Base-by-base conservation (phyloP, 2,113 vertebrate species). In the Antigone vipio region DNA sequence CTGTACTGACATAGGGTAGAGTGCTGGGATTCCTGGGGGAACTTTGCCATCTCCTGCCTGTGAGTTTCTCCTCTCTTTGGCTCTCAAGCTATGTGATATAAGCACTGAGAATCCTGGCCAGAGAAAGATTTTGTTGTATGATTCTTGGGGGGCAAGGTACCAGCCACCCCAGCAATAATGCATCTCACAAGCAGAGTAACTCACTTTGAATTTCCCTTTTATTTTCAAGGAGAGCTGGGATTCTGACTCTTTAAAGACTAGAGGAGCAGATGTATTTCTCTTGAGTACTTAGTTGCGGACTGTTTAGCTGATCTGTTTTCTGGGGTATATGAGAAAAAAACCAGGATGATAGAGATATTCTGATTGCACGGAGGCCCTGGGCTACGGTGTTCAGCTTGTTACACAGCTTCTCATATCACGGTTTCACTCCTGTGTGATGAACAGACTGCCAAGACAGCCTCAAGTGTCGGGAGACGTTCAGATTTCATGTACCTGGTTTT, bases 401-500 rank as follows among this genome's bases (percentile, higher is more conserved):
- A 30, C 60, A 27, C 35, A 77, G 63, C 85, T 74, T 87, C 66
- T 91, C 9, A 30, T 58, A 30, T 55, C 13, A 5, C n/a, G n/a
- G 42, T 64, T 93, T 88, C 1, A 1, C 30, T 93, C 24, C 60
- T n/a, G 29, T 85, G 74, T 45, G 72, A 93, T 69, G 73, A 91
- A 62, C 69, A 92, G 35, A 53, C 49, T 92, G 79, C 49, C 69
- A 95, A 68, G 88, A 55, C 80, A 93, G 58, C 69, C 34, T 73
- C 35, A 82, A 73, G 85, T 94, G 49, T 87, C 0, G 0, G 52
- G 34, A 94, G 60, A 67, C 35, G 15, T 67, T 86, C 72, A 81
- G 67, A 92, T 92, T 93, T 93, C 80, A 67, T 53, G 58, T 91
- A 85, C 67, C 83, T 89, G 83, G 4, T 67, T 92, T 93, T 92